phyloP scores from a whole-genome alignment of 2,888 invertebrate species.

The Habroteleia sp. region DNA sequence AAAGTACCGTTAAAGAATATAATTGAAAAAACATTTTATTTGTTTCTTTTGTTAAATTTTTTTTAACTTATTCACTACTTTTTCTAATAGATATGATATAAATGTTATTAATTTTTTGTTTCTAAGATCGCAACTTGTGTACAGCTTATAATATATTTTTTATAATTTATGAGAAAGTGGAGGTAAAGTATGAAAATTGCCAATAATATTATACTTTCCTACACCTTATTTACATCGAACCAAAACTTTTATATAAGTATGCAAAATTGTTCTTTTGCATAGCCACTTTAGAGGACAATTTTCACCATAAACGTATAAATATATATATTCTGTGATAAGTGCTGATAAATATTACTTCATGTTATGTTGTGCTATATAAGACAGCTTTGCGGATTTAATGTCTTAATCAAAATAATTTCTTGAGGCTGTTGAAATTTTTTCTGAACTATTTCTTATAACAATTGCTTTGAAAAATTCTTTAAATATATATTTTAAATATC shows the following conservation, averaged over 20 bases:
- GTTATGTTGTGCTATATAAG: slow-evolving; percentile 31
- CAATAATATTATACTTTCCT: slow-evolving; percentile 56
- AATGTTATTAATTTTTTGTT: too few relatives aligned
- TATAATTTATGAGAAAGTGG: slow-evolving; percentile 33
- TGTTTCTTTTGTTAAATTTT: slow-evolving; percentile 5
- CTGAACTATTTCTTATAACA: slow-evolving; percentile 8
- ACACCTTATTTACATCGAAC: slow-evolving; percentile 43
- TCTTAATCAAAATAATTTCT: slow-evolving; percentile 55
- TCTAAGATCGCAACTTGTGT: too few relatives aligned
- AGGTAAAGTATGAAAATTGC: slow-evolving; percentile 53
- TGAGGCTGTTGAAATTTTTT: slow-evolving; percentile 30
- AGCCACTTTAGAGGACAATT: slow-evolving; percentile 54
- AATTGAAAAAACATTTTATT: neutral
- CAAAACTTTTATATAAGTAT: slow-evolving; percentile 40
- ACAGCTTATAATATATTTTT: slow-evolving; percentile 13
- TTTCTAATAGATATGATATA: too few relatives aligned
- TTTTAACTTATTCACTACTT: too few relatives aligned
- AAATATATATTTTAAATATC: slow-evolving; percentile 5
- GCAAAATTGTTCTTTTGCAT: slow-evolving; percentile 53
- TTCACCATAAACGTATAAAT: slow-evolving; percentile 55
- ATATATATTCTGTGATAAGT: slow-evolving; percentile 58
- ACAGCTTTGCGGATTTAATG: slow-evolving; percentile 45
- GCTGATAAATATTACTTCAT: slow-evolving; percentile 57
- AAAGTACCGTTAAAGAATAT: slow-evolving; percentile 7
- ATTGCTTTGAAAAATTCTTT: slow-evolving; percentile 9